Conservation (phyloP, 2,888 invertebrate genomes). For the Athalia circularis region DNA sequence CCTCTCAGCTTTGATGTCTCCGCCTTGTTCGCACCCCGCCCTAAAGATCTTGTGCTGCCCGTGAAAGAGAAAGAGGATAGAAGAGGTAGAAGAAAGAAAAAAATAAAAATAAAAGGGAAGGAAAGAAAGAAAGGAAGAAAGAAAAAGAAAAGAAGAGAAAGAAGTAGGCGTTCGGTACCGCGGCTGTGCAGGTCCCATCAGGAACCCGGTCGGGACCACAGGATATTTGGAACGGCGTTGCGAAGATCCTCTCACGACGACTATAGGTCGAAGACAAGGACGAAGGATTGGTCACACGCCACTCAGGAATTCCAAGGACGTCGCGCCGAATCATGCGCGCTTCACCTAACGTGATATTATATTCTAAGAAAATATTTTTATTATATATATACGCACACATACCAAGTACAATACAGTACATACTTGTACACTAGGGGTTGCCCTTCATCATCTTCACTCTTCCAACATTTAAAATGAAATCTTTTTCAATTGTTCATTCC, state of each 20-base stretch:
- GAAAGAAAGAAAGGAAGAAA: not conserved
- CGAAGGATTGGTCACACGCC: conserved; percentile 44
- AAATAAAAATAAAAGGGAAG: not conserved
- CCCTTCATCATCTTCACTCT: too few species aligned
- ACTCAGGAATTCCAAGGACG: conserved; percentile 44
- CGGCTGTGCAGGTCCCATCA: not conserved
- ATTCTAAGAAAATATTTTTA: not conserved
- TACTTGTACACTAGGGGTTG: too few species aligned
- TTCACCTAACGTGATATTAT: conserved; percentile 20
- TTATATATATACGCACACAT: not conserved
- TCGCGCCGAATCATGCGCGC: conserved; percentile 38
- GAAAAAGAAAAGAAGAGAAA: not conserved
- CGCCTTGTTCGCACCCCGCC: conserved; percentile 71
- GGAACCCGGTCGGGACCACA: conserved; percentile 10
- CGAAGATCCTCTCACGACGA: conserved; percentile 39
- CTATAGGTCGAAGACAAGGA: conserved; percentile 42
- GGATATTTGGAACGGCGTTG: not conserved
- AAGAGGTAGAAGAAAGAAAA: not conserved
- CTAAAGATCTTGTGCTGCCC: conserved; percentile 47
- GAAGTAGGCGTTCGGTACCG: conserved; percentile 13
- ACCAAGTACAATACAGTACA: too few species aligned
- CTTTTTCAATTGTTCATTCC: too few species aligned
- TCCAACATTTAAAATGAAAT: too few species aligned
- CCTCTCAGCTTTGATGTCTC: conserved; percentile 68
- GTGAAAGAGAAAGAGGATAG: not conserved